phyloP scores from a whole-genome alignment of 2,113 vertebrate species.

The Promerops cafer region DNA sequence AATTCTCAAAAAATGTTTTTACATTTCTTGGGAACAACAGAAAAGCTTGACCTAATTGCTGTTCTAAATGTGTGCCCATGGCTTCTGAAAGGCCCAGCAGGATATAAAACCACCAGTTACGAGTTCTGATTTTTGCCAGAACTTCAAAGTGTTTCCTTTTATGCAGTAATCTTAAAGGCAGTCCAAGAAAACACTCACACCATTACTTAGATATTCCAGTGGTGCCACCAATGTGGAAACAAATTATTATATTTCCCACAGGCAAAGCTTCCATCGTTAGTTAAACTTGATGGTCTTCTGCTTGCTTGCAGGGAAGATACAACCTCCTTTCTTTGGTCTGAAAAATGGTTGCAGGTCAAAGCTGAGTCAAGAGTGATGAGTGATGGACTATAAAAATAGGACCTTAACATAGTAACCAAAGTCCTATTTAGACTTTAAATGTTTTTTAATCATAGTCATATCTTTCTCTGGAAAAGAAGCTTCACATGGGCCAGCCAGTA shows the following conservation, averaged over 20 bases:
- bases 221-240: constrained; percentile 46
- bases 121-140: background rate
- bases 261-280: background rate
- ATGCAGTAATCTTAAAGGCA: constrained; percentile 12
- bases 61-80: background rate
- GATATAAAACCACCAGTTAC: constrained; percentile 19
- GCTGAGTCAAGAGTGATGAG: background rate
- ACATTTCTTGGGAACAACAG: background rate
- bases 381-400: background rate
- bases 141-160: constrained; percentile 47
- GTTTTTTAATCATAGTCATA: background rate
- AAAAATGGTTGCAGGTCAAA: background rate
- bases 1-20: background rate
- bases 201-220: constrained; percentile 49
- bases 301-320: background rate
- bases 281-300: background rate
- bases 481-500: background rate
- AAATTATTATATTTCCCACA: constrained; percentile 15
- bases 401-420: background rate
- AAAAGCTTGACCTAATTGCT: background rate
- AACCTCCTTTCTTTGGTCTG: background rate
- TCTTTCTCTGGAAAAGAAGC: background rate
- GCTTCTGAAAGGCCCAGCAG: constrained; percentile 24
- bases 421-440: background rate
- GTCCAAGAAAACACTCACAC: constrained; percentile 33